Base-by-base conservation (phyloP, 1,140 invertebrate genomes). In the Dolichoris vasculosae region DNA sequence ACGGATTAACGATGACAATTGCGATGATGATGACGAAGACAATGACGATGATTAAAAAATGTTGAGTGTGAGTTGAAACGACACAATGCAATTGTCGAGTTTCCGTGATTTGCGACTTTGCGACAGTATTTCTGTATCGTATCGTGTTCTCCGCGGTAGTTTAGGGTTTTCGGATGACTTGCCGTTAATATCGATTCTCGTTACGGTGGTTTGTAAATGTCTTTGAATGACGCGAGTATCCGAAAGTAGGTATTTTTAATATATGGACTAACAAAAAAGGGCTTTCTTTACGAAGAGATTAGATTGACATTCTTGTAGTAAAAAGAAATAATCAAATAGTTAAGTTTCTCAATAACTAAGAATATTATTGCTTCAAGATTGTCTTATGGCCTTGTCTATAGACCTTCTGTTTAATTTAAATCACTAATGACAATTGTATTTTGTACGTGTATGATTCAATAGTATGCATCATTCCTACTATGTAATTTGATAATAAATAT, bases 401-500 rank as follows among this genome's bases (percentile, higher is more conserved):
- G 26, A 8, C 26, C 11, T 43, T 73, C 43, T 23, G n/a, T 73
- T 35, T 73, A 43, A 73, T 43, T 51, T 63, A 78, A 64, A 80
- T 80, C 26, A 43, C 13, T 32, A 48, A 46, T 26, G 38, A 51
- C 30, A 35, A 63, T 83, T 83, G 38, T 64, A 55, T 77, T 83
- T 82, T 75, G 20, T 82, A 43, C 46, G 63, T 73, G 55, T 35
- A 71, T 32, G 32, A 73, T 83, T 76, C 38, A 73, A 73, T 13
- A 69, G 23, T 84, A 51, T 40, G 26, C 83, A 64, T 76, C 83
- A 78, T 84, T 78, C 75, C 75, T 84, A 69, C 71, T 64, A 67
- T 84, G 75, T 84, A 77, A 77, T 84, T 84, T 84, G 13, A 55
- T 84, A 84, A 84, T 84, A 71, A 82, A 82, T 43, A 73, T 26